Evolutionary conservation across 2,113 vertebrate genomes (phyloP).

Genomic region (Chamaea fasciata): DNA sequence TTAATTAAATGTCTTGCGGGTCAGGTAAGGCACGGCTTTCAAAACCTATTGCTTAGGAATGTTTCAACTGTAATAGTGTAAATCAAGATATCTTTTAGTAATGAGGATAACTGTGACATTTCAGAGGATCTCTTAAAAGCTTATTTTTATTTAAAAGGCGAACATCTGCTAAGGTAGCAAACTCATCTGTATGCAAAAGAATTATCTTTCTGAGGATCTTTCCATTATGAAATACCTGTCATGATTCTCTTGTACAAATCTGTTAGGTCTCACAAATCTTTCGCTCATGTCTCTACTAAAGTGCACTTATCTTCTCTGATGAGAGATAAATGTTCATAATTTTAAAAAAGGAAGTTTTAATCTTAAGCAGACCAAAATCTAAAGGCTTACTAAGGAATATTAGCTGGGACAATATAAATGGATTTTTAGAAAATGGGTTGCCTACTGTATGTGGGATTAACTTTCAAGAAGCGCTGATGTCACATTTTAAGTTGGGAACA

Average conservation of each 20-base stretch:
- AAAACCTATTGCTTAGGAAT: conserved; percentile 39
- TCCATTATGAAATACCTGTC: conserved; percentile 55
- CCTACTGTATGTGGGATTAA: background rate
- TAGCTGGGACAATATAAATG: conserved; percentile 20
- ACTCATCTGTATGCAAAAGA: conserved; percentile 39
- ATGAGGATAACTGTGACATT: conserved; percentile 54
- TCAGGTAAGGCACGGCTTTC: conserved; percentile 44
- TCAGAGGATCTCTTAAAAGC: conserved; percentile 50
- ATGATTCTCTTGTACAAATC: conserved; percentile 41
- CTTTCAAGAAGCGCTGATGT: conserved; percentile 11
- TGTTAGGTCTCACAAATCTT: conserved; percentile 57
- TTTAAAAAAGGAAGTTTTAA: background rate
- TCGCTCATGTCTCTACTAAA: conserved; percentile 25
- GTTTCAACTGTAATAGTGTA: conserved; percentile 45
- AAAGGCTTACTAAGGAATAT: conserved; percentile 34
- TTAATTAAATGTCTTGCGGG: conserved; percentile 39
- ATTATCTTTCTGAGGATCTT: conserved; percentile 47
- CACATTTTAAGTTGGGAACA: conserved; percentile 4
- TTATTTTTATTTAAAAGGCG: conserved; percentile 65
- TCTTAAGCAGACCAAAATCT: conserved; percentile 24
- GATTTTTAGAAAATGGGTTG: conserved; percentile 18
- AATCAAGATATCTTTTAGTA: conserved; percentile 66
- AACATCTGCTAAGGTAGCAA: conserved; percentile 51
- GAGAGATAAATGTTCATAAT: conserved; percentile 56
- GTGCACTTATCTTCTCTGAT: conserved; percentile 48